Evolutionary conservation across 2,888 invertebrate species (phyloP).

Genomic region (Lasioglossum morio): DNA sequence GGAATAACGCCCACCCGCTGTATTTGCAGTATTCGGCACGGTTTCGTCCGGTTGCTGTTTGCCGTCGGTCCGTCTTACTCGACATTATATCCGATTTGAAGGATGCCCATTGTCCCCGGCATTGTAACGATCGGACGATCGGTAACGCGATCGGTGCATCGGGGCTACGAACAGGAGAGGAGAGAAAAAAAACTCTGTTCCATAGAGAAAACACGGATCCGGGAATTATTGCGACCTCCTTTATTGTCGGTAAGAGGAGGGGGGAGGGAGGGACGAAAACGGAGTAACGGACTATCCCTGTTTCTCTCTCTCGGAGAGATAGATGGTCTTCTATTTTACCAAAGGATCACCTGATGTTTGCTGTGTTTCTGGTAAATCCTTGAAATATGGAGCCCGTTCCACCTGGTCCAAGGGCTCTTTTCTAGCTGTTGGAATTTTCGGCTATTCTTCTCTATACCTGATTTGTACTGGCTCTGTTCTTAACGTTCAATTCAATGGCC

Average conservation of each 20-base stretch:
- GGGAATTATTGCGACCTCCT: conserved; percentile 27
- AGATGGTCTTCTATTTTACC: background rate
- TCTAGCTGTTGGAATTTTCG: background rate
- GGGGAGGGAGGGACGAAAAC: background rate
- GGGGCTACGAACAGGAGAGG: background rate
- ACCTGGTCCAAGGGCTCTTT: background rate
- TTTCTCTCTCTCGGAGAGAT: background rate
- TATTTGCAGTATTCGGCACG: conserved; percentile 75
- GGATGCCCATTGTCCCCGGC: conserved; percentile 65
- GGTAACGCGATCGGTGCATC: conserved; percentile 58
- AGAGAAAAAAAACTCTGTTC: background rate
- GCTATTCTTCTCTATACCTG: too few relatives aligned
- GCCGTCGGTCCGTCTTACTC: conserved; percentile 70
- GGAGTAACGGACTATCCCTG: background rate
- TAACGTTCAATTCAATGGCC: too few relatives aligned
- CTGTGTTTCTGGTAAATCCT: background rate
- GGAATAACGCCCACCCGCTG: conserved; percentile 78
- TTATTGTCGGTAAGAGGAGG: background rate
- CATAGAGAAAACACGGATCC: conserved; percentile 14
- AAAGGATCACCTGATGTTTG: conserved; percentile 5
- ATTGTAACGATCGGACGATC: conserved; percentile 52
- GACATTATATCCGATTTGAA: conserved; percentile 72
- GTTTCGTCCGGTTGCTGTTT: conserved; percentile 70
- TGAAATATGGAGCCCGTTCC: background rate
- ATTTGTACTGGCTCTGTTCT: too few relatives aligned